Evolutionary conservation across 2,888 invertebrate genomes (phyloP), one percentile per base, ranked within the genome.

Genomic region (Platycnemis pennipes): DNA sequence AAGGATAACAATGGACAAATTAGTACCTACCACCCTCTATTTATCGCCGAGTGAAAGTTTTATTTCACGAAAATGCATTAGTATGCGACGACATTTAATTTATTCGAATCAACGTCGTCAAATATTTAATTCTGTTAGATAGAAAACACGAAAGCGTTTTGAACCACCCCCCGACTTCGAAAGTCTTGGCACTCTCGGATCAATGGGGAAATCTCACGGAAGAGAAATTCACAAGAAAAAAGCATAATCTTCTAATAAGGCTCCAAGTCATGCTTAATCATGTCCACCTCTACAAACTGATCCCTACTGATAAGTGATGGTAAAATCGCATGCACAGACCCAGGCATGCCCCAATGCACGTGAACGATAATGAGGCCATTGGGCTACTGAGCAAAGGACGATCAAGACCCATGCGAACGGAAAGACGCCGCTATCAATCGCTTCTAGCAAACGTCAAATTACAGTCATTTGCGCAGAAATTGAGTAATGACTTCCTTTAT

Each of bases 131-230:
- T 63, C 26, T 11, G n/a, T 42, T 91, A 44, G 91, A 91, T 91
- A 91, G 91, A 91, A 69, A 91, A 91, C 91, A 91, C 91, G 91
- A 91, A 69, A 69, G 63, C 69, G 2, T 91, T 31, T 69, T 63
- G 22, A 44, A 91, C 69, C 26, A 44, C 56, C 26, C 45, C 56
- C 31, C 22, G 37, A 22, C 37, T 46, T 19, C 89, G 56, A 89
- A 56, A 19, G 42, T 13, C 89, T 19, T 91, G 56, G n/a, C 63
- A 44, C 26, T 69, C 69, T 91, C 45, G n/a, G 44, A 91, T 91
- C 91, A 37, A 77, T 91, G 42, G 63, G 56, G 56, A 37, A 42
- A 91, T 91, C 11, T 63, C 44, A 63, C 42, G 42, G 91, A 63
- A 91, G 8, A n/a, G 26, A 37, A 77, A 77, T 37, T 77, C 31